Percentiles rank a stretch among this genome's conserved stretches.
phyloP scores from a whole-genome alignment of 2,797 vertebrate genomes.

The Atherinosoma microstoma region DNA sequence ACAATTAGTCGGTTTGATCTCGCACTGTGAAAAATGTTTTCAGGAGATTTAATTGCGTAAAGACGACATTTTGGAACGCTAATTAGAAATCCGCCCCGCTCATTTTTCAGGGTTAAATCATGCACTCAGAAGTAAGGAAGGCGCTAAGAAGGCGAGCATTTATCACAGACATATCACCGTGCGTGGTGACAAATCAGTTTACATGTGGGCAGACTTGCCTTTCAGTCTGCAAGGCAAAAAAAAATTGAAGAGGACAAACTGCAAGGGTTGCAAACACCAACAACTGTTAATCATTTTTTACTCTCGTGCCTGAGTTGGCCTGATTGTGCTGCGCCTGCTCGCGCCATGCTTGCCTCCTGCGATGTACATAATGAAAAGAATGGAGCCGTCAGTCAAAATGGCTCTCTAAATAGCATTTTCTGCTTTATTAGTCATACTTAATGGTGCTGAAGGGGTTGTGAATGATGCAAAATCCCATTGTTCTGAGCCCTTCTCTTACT shows the following conservation, averaged over 20 bases:
- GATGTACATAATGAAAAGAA: slow-evolving; percentile 78
- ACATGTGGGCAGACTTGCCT: slow-evolving; percentile 59
- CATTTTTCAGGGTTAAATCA: slow-evolving; percentile 69
- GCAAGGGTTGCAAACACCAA: slow-evolving; percentile 70
- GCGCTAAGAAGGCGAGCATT: slow-evolving; percentile 44
- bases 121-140: slow-evolving; percentile 48
- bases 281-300: slow-evolving; percentile 75
- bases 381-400: slow-evolving; percentile 82
- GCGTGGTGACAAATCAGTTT: slow-evolving; percentile 66
- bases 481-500: slow-evolving; percentile 71
- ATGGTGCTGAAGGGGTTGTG: slow-evolving; percentile 79
- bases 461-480: slow-evolving; percentile 79
- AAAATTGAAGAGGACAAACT: slow-evolving; percentile 60
- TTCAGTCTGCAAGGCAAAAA: slow-evolving; percentile 54
- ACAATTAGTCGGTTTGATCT: slow-evolving; percentile 76
- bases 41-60: slow-evolving; percentile 71
- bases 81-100: slow-evolving; percentile 63
- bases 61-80: slow-evolving; percentile 70
- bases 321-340: slow-evolving; percentile 48
- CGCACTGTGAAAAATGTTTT: slow-evolving; percentile 69
- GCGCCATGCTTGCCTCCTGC: slow-evolving; percentile 65
- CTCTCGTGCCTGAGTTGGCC: slow-evolving; percentile 52
- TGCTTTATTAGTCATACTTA: slow-evolving; percentile 88
- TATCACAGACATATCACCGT: slow-evolving; percentile 65
- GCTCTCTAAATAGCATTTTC: slow-evolving; percentile 85